Conservation (phyloP, 2,888 invertebrate species). For the Tetropium fuscum region DNA sequence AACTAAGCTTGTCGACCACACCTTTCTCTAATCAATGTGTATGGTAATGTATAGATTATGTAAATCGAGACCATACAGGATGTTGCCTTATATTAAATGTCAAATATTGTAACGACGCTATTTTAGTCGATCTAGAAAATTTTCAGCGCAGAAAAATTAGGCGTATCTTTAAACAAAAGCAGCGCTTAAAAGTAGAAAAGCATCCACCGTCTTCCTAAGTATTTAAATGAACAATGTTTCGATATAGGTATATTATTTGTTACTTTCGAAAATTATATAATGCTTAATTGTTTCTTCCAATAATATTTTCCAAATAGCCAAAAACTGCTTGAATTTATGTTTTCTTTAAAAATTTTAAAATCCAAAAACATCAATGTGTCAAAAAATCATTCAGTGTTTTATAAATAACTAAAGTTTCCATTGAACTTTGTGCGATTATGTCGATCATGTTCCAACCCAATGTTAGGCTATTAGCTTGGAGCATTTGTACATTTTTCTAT, state of each 20-base stretch:
- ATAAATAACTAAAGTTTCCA: too few relatives aligned
- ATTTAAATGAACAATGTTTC: neutral
- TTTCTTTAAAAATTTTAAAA: too few relatives aligned
- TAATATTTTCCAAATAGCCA: too few relatives aligned
- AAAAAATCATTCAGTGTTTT: too few relatives aligned
- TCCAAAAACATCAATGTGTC: too few relatives aligned
- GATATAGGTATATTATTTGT: neutral
- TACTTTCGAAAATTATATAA: neutral
- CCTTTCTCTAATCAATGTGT: conserved; percentile 15
- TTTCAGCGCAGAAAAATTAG: conserved; percentile 1
- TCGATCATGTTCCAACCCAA: too few relatives aligned
- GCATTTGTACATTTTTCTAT: too few relatives aligned
- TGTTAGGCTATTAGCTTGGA: too few relatives aligned
- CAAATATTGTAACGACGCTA: conserved; percentile 42
- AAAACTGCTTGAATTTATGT: too few relatives aligned
- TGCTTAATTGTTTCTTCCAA: too few relatives aligned
- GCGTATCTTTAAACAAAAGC: neutral
- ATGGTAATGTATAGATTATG: conserved; percentile 28
- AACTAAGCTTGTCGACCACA: conserved; percentile 8
- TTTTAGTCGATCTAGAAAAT: conserved; percentile 16
- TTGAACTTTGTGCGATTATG: too few relatives aligned
- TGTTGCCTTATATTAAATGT: conserved; percentile 61
- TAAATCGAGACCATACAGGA: conserved; percentile 54
- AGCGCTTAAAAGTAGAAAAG: neutral
- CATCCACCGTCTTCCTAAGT: too few relatives aligned